Evolutionary conservation across 2,797 vertebrate genomes (phyloP).

Genomic region (Arctocebus calabarensis): DNA sequence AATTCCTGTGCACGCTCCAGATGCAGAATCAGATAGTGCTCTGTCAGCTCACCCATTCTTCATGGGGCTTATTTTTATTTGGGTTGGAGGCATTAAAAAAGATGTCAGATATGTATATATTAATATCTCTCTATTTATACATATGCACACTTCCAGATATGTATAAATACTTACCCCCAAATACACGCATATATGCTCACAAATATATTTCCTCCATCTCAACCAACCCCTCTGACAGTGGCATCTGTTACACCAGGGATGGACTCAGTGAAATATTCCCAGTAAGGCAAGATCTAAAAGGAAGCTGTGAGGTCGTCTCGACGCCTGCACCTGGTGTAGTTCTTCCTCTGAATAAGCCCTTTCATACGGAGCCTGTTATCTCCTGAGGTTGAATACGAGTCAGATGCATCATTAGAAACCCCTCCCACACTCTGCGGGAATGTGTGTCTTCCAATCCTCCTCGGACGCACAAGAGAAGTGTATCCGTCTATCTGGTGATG

Average conservation of each 20-base stretch:
- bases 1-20: neutral
- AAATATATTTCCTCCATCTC: neutral
- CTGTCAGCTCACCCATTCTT: neutral
- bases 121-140: neutral
- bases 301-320: neutral
- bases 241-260: neutral
- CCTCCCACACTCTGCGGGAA: too few species aligned
- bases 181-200: neutral
- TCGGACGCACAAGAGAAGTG: neutral
- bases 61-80: neutral
- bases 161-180: neutral
- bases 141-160: neutral
- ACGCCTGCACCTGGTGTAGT: neutral
- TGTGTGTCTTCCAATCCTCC: neutral
- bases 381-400: neutral
- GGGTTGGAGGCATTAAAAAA: conserved; percentile 6
- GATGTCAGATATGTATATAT: neutral
- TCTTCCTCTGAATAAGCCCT: neutral
- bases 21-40: neutral
- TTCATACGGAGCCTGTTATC: neutral
- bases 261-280: neutral
- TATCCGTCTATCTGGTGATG: neutral
- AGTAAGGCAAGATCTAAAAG: neutral
- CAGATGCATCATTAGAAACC: neutral
- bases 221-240: neutral